A percentile compares a stretch with the other conserved stretches of the same genome.
Conservation (phyloP, 2,888 invertebrate species). For the Cabera pusaria region DNA sequence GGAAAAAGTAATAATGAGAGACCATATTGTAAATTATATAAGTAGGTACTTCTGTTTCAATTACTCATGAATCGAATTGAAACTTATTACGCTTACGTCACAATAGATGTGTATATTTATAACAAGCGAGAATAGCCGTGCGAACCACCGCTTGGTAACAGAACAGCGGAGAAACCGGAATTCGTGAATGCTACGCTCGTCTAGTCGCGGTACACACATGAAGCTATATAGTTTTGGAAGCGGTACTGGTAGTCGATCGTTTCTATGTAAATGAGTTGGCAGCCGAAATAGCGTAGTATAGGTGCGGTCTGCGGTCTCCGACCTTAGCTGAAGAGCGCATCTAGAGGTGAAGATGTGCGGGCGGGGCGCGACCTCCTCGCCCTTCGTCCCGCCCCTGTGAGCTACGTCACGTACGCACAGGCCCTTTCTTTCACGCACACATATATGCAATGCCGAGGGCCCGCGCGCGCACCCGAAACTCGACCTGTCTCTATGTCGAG, state of each 20-base stretch:
- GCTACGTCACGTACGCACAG: conserved; percentile 70
- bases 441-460: conserved; percentile 50
- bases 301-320: conserved; percentile 49
- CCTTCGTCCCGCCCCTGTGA: conserved; percentile 48
- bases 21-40: no score
- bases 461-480: conserved; percentile 64
- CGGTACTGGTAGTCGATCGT: conserved; percentile 47
- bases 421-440: conserved; percentile 56
- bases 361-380: conserved; percentile 48
- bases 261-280: conserved; percentile 51
- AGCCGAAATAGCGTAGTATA: conserved; percentile 46
- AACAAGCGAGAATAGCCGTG: conserved; percentile 45
- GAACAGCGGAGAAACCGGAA: conserved; percentile 68
- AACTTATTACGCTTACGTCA: conserved; percentile 32
- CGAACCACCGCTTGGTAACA: conserved; percentile 58
- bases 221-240: conserved; percentile 28
- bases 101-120: conserved; percentile 53
- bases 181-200: conserved; percentile 52
- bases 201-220: conserved; percentile 44
- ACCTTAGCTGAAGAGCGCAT: conserved; percentile 61
- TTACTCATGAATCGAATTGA: conserved; percentile 6
- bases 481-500: conserved; percentile 63
- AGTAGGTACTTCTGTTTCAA: no score
- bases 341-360: conserved; percentile 59
- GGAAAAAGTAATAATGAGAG: no score